Base-by-base conservation (phyloP, 1,140 invertebrate genomes). In the Solen grandis region DNA sequence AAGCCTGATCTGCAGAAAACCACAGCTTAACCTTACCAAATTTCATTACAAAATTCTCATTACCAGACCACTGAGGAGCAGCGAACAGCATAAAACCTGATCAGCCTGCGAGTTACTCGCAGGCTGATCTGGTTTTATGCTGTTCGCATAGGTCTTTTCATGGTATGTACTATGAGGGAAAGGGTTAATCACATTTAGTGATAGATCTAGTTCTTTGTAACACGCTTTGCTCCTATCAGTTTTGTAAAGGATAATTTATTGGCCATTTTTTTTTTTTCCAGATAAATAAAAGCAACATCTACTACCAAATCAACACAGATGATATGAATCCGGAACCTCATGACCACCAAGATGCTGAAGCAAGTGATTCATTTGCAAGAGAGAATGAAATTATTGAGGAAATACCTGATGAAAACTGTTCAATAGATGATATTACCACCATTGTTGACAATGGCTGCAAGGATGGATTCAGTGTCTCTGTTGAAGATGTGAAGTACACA, bases 221-320 rank as follows among this genome's bases (percentile, higher is more conserved):
- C 8, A 50, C 19, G 19, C 46, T 50, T 50, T 19, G 46, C 8
- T 13, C 46, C 8, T 13, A 13, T 8, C 10, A 50, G 19, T 50
- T 50, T 13, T 50, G 10, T 5, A 8, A 10, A 57, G 8, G 27
- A 10, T 22, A 10, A 57, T 22, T 10, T n/a, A n/a, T n/a, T n/a
- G n/a, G n/a, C n/a, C 35, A 5, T 25, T 4, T 65, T 65, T 8
- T 36, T 5, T 36, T 65, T 13, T 35, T n/a, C 16, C 50, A 70
- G 68, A 46, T 70, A 22, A 27, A 50, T 13, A 27, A 55, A 22
- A 35, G 38, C 19, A 50, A 66, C 41, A 63, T 66, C 50, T 66
- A 76, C 50, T 76, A 66, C 33, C 55, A 46, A 22, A 76, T 76
- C 33, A 63, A 76, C 25, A 22, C 59, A 25, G 74, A 76, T 36